A percentile compares a stretch with the other conserved stretches of the same genome.
Evolutionary conservation across 2,113 vertebrate species (phyloP).

Genomic region (Mirza zaza): DNA sequence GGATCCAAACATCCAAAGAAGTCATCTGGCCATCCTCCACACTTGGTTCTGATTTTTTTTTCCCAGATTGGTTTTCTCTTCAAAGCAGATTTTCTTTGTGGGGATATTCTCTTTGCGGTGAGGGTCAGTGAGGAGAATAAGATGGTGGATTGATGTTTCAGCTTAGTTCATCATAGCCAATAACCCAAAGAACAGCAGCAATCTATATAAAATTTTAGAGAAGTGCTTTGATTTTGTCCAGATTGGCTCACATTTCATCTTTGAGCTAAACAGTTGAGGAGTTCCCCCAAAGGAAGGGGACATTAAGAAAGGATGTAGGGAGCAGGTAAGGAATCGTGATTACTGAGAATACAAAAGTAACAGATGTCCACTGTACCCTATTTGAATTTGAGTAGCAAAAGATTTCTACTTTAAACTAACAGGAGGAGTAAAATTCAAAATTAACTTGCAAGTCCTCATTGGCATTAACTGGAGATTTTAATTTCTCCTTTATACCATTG

Average conservation of each 20-base stretch:
- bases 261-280: not conserved
- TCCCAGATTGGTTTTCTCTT: not conserved
- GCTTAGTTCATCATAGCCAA: not conserved
- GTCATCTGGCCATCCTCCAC: not conserved
- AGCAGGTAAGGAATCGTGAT: not conserved
- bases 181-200: not conserved
- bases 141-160: not conserved
- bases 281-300: not conserved
- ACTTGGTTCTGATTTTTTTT: not conserved
- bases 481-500: not conserved
- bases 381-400: constrained; percentile 7
- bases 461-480: constrained; percentile 12
- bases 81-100: not conserved
- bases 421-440: constrained; percentile 44
- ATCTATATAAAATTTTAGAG: not conserved
- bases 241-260: not conserved
- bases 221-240: constrained; percentile 29
- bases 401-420: not conserved
- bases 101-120: not conserved
- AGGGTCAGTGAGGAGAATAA: not conserved
- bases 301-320: not conserved
- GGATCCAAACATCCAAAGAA: not conserved
- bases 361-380: not conserved
- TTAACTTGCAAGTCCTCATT: constrained; percentile 11
- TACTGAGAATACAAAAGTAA: not conserved